A percentile compares a stretch with the other conserved stretches of the same genome.
phyloP scores from a whole-genome alignment of 2,888 invertebrate genomes.

The Drosophila mimica region DNA sequence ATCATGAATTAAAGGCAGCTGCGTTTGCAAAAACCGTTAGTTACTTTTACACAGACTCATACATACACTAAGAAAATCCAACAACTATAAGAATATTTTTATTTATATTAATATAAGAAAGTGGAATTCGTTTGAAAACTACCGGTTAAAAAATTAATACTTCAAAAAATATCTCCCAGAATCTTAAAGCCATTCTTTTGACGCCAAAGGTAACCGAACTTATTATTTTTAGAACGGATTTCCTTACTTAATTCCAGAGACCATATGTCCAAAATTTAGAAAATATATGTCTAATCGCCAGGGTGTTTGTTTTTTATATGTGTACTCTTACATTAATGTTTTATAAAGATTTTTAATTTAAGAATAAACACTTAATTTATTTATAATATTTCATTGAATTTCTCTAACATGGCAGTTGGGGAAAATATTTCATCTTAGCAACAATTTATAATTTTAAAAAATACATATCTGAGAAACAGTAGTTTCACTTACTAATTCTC shows the following conservation, averaged over 20 bases:
- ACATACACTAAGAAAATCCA: slow-evolving; percentile 4
- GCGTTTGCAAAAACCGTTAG: slow-evolving; percentile 61
- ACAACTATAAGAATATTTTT: neutral
- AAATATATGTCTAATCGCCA: too few relatives aligned
- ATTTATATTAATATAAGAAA: too few relatives aligned
- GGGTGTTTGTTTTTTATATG: neutral
- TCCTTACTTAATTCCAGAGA: too few relatives aligned
- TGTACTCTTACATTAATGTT: neutral
- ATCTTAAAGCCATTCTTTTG: neutral
- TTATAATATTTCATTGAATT: neutral
- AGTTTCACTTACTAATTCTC: neutral
- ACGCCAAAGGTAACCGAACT: neutral
- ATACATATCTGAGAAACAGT: neutral
- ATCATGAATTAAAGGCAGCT: slow-evolving; percentile 75
- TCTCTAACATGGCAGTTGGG: neutral
- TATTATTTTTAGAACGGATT: neutral
- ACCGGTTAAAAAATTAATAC: too few relatives aligned
- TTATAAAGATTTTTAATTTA: neutral
- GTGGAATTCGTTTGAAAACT: too few relatives aligned
- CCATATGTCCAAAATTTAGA: too few relatives aligned
- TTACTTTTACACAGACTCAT: slow-evolving; percentile 30
- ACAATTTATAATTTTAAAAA: neutral
- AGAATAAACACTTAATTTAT: neutral
- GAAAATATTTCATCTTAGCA: neutral
- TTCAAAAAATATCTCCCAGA: neutral